phyloP scores from a whole-genome alignment of 2,888 invertebrate genomes.

The Sericinus montela region DNA sequence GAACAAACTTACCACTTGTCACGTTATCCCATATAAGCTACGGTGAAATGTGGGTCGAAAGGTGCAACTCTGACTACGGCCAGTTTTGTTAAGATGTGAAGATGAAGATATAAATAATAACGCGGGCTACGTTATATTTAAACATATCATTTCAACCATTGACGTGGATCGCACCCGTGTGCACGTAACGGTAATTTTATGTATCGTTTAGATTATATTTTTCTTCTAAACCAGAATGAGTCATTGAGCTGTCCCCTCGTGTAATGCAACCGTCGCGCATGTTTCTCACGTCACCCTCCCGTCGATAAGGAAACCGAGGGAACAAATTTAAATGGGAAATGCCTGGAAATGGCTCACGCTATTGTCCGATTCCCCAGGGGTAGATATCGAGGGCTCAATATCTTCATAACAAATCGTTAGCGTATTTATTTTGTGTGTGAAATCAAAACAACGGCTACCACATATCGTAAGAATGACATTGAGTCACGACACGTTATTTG shows the following conservation, averaged over 20 bases:
- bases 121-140: too few species aligned
- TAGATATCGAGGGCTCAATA: slow-evolving; percentile 59
- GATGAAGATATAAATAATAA: too few species aligned
- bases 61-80: too few species aligned
- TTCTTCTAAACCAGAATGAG: slow-evolving; percentile 26
- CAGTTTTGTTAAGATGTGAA: too few species aligned
- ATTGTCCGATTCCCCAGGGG: slow-evolving; percentile 66
- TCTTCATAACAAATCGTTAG: slow-evolving; percentile 54
- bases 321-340: slow-evolving; percentile 71
- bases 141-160: too few species aligned
- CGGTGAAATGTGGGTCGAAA: too few species aligned
- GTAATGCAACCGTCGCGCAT: slow-evolving; percentile 36
- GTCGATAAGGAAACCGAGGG: slow-evolving; percentile 65
- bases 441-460: slow-evolving; percentile 52
- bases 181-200: neutral
- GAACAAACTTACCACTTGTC: too few species aligned
- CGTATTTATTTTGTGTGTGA: slow-evolving; percentile 65
- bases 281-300: slow-evolving; percentile 33
- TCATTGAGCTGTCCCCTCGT: slow-evolving; percentile 36
- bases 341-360: slow-evolving; percentile 72
- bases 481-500: neutral
- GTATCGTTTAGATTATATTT: slow-evolving; percentile 4
- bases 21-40: too few species aligned
- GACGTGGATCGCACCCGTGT: too few species aligned
- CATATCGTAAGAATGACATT: neutral